Base-by-base conservation (phyloP, 2,797 vertebrate species). In the Erithacus rubecula region DNA sequence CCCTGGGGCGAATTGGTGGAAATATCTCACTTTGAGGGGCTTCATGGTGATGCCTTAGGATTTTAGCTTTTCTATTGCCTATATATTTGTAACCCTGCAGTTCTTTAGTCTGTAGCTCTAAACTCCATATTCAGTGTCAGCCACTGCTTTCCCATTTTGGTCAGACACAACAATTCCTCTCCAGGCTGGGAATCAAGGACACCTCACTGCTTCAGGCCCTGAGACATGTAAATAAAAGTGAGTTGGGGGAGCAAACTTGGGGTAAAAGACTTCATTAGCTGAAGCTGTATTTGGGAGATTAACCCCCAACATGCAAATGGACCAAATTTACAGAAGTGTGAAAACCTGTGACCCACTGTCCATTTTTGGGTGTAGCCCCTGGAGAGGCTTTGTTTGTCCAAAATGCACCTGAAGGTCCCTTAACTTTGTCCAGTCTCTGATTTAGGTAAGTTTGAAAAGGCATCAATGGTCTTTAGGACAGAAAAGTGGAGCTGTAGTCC, bases 21-120 rank as follows among this genome's bases (percentile, higher is more conserved):
- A 67, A 34, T 34, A 36, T 16, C 32, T 69, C 23, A 22, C 7
- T 56, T 49, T 16, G 46, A 74, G 44, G 22, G 11, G 16, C 2
- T 68, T 76, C n/a, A 5, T 43, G 23, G 37, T 51, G 36, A 52
- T 18, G 46, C 30, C 9, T 29, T 7, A 77, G 74, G 32, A 29
- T 52, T 34, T 34, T 1, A 43, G 32, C 15, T 63, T 7, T 52
- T 52, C 1, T 29, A 9, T 34, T 43, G 22, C 15, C 1, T 19
- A 29, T 34, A 0, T 11, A 29, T 63, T 29, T 63, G 11, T 34
- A 9, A 19, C 0, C 36, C 44, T 77, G 47, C 9, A 43, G 0
- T 43, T 76, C 37, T 76, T 41, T 9, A 23, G 37, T 43, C 19
- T 5, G 0, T 1, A 29, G 13, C 30, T 27, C 36, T 2, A n/a